Percentiles rank a stretch among this genome's conserved stretches.
Conservation (phyloP, 2,888 invertebrate genomes). For the Unio delphinus region DNA sequence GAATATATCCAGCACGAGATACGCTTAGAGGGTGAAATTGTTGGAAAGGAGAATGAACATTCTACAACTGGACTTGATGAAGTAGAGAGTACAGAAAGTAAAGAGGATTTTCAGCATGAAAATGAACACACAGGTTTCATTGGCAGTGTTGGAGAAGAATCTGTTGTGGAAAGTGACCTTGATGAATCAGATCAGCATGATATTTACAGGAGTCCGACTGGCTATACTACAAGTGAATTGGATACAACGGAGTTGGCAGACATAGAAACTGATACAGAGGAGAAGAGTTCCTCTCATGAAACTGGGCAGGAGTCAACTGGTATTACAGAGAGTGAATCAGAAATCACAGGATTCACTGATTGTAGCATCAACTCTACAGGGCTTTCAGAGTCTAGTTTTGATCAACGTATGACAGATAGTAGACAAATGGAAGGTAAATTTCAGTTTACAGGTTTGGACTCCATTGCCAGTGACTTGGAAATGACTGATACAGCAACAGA, state of each 20-base stretch:
- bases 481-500: neutral
- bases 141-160: neutral
- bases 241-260: constrained; percentile 24
- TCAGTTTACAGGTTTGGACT: neutral
- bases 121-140: too few relatives aligned
- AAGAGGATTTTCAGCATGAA: too few relatives aligned
- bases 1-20: too few relatives aligned
- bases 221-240: constrained; percentile 31
- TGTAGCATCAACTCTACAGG: constrained; percentile 12
- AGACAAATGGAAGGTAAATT: neutral
- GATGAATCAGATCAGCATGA: constrained; percentile 16
- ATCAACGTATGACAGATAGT: too few relatives aligned
- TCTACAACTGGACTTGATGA: too few relatives aligned
- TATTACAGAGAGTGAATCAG: constrained; percentile 4
- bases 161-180: constrained; percentile 17
- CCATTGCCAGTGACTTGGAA: neutral
- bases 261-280: constrained; percentile 2
- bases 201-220: constrained; percentile 21
- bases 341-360: constrained; percentile 9
- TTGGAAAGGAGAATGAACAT: too few relatives aligned
- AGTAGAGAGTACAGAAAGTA: too few relatives aligned
- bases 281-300: too few relatives aligned
- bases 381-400: constrained; percentile 2
- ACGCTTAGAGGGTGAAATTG: too few relatives aligned
- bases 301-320: neutral